phyloP scores from a whole-genome alignment of 1,140 invertebrate genomes.

The Tetragonula clypearis region DNA sequence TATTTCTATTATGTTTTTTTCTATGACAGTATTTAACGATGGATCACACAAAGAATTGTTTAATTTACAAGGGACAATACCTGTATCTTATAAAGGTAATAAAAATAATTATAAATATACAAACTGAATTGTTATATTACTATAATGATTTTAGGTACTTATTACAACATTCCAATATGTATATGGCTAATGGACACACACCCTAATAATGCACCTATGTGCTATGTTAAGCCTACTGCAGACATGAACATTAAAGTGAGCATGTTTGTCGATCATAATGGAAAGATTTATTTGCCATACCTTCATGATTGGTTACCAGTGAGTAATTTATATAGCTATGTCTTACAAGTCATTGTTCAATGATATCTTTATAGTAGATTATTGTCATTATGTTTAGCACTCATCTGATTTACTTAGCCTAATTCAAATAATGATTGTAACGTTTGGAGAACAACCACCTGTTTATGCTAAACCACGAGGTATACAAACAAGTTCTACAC shows the following conservation, averaged over 20 bases:
- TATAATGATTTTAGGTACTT: slow-evolving; percentile 83
- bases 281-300: slow-evolving; percentile 98
- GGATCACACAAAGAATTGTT: slow-evolving; percentile 91
- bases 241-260: slow-evolving; percentile 98
- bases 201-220: slow-evolving; percentile 98
- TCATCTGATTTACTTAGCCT: slow-evolving; percentile 92
- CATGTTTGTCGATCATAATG: slow-evolving; percentile 96
- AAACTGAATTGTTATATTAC: background rate
- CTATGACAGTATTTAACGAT: slow-evolving; percentile 92
- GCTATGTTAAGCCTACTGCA: slow-evolving; percentile 97
- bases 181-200: slow-evolving; percentile 99
- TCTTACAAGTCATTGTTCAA: slow-evolving; percentile 16
- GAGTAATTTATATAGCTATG: slow-evolving; percentile 75
- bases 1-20: background rate
- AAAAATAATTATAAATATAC: background rate
- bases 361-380: background rate
- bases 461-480: slow-evolving; percentile 90
- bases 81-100: slow-evolving; percentile 93
- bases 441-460: slow-evolving; percentile 97
- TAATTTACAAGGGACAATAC: slow-evolving; percentile 95
- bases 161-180: slow-evolving; percentile 98
- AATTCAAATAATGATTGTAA: slow-evolving; percentile 95
- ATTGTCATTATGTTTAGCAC: slow-evolving; percentile 81
- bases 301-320: slow-evolving; percentile 96
- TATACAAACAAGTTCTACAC: slow-evolving; percentile 74